Base-by-base conservation (phyloP, 2,113 vertebrate species). In the Dipodomys merriami region DNA sequence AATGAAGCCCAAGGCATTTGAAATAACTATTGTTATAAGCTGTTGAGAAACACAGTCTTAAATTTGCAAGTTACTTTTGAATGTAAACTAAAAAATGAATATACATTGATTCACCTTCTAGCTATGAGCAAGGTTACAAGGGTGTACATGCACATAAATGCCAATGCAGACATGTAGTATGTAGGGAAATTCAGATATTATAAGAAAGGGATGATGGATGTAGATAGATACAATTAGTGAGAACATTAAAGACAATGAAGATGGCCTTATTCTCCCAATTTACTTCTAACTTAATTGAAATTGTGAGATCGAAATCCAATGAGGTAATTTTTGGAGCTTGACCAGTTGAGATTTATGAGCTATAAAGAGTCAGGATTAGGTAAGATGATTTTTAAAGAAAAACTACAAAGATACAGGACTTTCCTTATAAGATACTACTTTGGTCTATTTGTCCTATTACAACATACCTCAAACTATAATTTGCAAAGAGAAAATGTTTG, bases 151-250 rank as follows among this genome's bases (percentile, higher is more conserved):
- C 22, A 23, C 0, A 15, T 0, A 67, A 20, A 39, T 15, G 35
- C 6, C 57, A 30, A 33, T 1, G 1, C n/a, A 82, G 46, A 77
- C 6, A 10, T 8, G 44, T 19, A 20, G 25, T 29, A 29, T 2
- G 25, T 1, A 79, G 1, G 15, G 19, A 5, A 49, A 8, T 6
- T 11, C 0, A 11, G 22, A 30, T 6, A n/a, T 19, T 16, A 18
- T 57, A 57, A n/a, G 9, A 44, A 2, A 60, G 8, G 39, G 10
- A 23, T 44, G 53, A 44, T 30, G 35, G 6, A 44, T n/a, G 7
- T 44, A 44, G 30, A 44, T 33, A 35, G 25, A 35, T 27, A 27
- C 2, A 85, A 72, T 60, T 62, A 62, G 29, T 64, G 27, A 74
- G 60, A 86, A 64, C 11, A 33, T 74, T 77, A 27, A 60, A 33